phyloP scores from a whole-genome alignment of 2,113 vertebrate genomes.

The Peromyscus polionotus region DNA sequence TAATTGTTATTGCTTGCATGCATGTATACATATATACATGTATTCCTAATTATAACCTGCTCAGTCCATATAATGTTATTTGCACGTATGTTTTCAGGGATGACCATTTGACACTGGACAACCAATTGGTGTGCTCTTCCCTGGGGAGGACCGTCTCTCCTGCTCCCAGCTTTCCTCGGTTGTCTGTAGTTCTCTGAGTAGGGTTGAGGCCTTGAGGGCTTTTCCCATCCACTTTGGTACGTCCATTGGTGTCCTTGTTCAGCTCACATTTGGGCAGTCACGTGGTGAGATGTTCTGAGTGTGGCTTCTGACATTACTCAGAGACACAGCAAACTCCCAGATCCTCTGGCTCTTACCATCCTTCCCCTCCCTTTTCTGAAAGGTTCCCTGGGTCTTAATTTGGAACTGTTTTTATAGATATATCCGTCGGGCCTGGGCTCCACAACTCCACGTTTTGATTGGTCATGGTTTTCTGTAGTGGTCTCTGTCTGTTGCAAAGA shows the following conservation, averaged over 20 bases:
- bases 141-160: not conserved
- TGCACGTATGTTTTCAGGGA: not conserved
- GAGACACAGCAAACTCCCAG: not conserved
- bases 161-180: not conserved
- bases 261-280: not conserved
- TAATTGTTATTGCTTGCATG: not conserved
- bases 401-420: not conserved
- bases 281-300: not conserved
- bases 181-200: not conserved
- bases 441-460: not conserved
- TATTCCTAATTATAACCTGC: not conserved
- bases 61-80: not conserved
- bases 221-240: not conserved
- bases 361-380: not conserved
- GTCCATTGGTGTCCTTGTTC: not conserved
- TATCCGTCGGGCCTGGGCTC: not conserved
- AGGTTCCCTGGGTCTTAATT: not conserved
- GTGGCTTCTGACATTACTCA: not conserved
- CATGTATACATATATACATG: not conserved
- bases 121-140: not conserved
- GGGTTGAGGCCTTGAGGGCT: not conserved
- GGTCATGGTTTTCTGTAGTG: not conserved
- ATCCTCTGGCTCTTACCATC: not conserved
- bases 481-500: not conserved
- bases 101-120: not conserved